Base-by-base conservation (phyloP, 2,888 invertebrate species). In the Tachina fera region DNA sequence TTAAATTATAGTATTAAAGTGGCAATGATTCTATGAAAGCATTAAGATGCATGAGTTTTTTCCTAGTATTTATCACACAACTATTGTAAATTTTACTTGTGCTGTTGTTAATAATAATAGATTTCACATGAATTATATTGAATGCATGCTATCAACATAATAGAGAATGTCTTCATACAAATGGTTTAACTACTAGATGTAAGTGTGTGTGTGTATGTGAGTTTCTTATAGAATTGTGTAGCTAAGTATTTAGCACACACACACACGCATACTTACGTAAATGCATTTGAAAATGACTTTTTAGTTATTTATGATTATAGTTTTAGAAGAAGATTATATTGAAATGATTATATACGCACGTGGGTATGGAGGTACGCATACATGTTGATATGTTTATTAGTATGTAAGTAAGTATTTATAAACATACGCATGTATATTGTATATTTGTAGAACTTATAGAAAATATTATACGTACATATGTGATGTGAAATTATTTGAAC, bases 271-370 rank as follows among this genome's bases (percentile, higher is more conserved):
- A 31, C 31, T 6, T 5, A 1, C 31, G 31, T 79, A 86, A 86
- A 83, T 86, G 79, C 76, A 71, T 68, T 83, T 61, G 79, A 83
- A 82, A 80, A 83, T 86, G 79, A 80, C 86, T 80, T 76, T 86
- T 80, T 74, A 80, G 86, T 86, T 77, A 83, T 86, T 86, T 86
- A 86, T 86, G 83, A 80, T 76, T 72, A 76, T 74, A 67, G 65
- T 83, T 79, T 61, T 79, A 67, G 47, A 22, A 76, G 67, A 83
- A 76, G 70, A 72, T 76, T 67, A 49, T 76, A 65, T 79, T 71
- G 79, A 75, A 72, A 81, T 81, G 45, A 79, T 70, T 67, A n/a
- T 51, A 16, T 31, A 31, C 31, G 4, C 4, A 31, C 16, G 19
- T 58, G 8, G n/a, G 43, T 60, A 70, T 53, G 67, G 71, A 49